phyloP scores from a whole-genome alignment of 2,888 invertebrate species.

The Leucania comma region DNA sequence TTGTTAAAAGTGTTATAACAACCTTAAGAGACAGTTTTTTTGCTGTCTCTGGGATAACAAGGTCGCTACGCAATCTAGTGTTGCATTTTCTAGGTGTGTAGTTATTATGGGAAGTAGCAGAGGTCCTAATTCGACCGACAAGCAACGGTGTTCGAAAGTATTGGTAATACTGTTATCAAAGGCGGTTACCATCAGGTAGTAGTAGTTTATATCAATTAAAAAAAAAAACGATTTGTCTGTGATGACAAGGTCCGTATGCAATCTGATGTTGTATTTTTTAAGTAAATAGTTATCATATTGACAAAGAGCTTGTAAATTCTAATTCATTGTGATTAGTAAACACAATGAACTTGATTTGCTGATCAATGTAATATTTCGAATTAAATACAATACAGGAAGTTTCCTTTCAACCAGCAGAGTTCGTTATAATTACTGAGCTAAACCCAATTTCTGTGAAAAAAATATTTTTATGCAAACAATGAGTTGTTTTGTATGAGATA shows the following conservation, averaged over 20 bases:
- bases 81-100: too few relatives aligned
- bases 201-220: too few relatives aligned
- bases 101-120: not conserved
- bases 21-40: not conserved
- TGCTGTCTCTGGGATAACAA: not conserved
- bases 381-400: not conserved
- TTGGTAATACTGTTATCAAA: not conserved
- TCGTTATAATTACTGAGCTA: conserved; percentile 2
- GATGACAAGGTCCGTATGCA: not conserved
- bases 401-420: not conserved
- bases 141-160: not conserved
- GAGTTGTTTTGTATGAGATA: not conserved
- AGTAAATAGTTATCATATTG: not conserved
- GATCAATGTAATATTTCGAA: conserved; percentile 1
- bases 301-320: not conserved
- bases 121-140: too few relatives aligned
- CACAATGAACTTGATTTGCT: not conserved
- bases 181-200: too few relatives aligned
- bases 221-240: not conserved
- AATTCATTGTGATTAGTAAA: not conserved
- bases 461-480: conserved; percentile 19
- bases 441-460: conserved; percentile 13
- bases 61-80: not conserved
- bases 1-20: not conserved
- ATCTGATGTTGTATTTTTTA: not conserved